These are phyloP conservation scores for Dolomedes plantarius DNA, from an alignment of 2,888 invertebrate genomes.

Conservation along the genomic window DNA sequence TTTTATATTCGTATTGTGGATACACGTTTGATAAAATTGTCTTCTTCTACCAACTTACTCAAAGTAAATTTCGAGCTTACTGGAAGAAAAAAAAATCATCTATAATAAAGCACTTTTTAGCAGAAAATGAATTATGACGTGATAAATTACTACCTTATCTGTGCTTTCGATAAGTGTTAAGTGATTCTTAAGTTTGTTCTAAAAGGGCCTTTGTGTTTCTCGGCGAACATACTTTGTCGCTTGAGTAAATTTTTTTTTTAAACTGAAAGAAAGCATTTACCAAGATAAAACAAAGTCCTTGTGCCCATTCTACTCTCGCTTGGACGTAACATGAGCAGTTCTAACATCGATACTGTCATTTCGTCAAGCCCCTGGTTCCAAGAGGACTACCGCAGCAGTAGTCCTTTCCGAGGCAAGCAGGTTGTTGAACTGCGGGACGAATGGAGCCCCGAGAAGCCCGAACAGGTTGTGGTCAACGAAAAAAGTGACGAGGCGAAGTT, in stretches of 20 bases:
- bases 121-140: conserved; percentile 25
- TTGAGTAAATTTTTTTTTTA: too few species aligned
- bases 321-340: conserved; percentile 30
- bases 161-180: neutral
- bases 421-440: conserved; percentile 14
- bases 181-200: neutral
- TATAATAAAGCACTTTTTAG: too few species aligned
- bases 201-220: too few species aligned
- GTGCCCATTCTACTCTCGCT: too few species aligned
- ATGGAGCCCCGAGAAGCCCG: neutral
- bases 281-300: too few species aligned
- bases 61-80: too few species aligned
- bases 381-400: conserved; percentile 55
- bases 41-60: too few species aligned
- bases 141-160: neutral
- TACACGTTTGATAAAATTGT: too few species aligned
- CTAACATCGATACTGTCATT: conserved; percentile 28
- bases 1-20: too few species aligned
- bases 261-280: too few species aligned
- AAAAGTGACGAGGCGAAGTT: conserved; percentile 13
- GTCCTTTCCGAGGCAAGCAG: conserved; percentile 55
- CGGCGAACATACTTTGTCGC: too few species aligned
- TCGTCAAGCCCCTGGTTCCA: conserved; percentile 22
- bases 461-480: neutral
- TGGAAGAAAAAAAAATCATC: too few species aligned